phyloP scores from a whole-genome alignment of 2,113 vertebrate species.

The Cyprinodon variegatus region DNA sequence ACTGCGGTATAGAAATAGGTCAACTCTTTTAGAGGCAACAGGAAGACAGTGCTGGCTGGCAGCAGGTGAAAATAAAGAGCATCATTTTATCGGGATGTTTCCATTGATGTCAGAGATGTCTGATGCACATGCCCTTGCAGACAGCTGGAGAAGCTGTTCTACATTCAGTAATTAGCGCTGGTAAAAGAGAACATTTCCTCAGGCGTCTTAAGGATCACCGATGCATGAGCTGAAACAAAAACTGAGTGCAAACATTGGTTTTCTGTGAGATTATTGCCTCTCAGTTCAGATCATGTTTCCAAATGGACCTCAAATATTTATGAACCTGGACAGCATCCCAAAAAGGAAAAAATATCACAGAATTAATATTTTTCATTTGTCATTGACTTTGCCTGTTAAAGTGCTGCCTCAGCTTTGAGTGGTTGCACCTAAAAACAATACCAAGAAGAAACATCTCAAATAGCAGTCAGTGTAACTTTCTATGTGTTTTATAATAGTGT shows the following conservation, averaged over 20 bases:
- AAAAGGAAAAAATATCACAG: no score
- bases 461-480: not conserved
- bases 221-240: not conserved
- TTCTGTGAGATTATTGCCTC: not conserved
- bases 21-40: not conserved
- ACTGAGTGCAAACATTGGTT: not conserved
- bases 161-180: not conserved
- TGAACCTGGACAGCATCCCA: not conserved
- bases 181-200: not conserved
- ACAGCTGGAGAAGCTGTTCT: not conserved
- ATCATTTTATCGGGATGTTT: not conserved
- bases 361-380: no score
- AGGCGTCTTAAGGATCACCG: not conserved
- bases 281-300: not conserved
- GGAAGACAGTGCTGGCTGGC: not conserved
- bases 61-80: not conserved
- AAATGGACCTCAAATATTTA: not conserved
- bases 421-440: not conserved
- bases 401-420: no score
- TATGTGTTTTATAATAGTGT: not conserved
- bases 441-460: not conserved
- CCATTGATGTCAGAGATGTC: not conserved
- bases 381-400: no score
- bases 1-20: not conserved
- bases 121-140: not conserved